Evolutionary conservation across 1,140 invertebrate species (phyloP), one percentile per base, ranked within the genome.

Genomic region (Apocrypta bakeri): DNA sequence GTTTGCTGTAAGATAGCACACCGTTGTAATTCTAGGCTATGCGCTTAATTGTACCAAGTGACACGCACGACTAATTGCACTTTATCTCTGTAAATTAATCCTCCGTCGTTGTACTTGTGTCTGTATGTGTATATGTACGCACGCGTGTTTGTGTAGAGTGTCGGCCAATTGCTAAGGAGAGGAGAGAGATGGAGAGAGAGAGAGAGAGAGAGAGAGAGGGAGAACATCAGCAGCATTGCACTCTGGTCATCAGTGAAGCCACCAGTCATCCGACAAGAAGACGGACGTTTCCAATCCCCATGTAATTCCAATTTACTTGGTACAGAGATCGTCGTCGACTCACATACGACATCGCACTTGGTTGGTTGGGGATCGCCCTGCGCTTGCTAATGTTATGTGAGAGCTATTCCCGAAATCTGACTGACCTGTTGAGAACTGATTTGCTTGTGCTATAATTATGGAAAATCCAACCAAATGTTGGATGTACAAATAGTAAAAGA

Each of bases 1-100:
- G 7, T 17, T 3, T 37, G n/a, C n/a, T 3, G 48, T 21, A 4
- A 81, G 81, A 64, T 64, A 81, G 79, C 33, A 56, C 33, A 56
- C 75, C 37, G 69, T 78, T 78, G 84, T 85, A 87, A 85, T 85
- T 85, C 71, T 76, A 73, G 77, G 82, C 84, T 37, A n/a, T 85
- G 85, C 83, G 81, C 84, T 87, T 88, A 88, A 89, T 90, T 88
- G 86, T 87, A 84, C 85, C 82, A 88, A 82, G 86, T 86, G 86
- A 87, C 87, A 87, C 83, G 85, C 85, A 77, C 80, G 85, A 88
- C 87, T 89, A 90, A 90, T 90, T 89, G 86, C 86, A 86, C 87
- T 88, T 90, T 90, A 90, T 89, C 87, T 90, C 84, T 81, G 88
- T 89, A 87, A 90, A 90, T 90, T 90, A 90, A 90, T 90, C 87